phyloP scores from a whole-genome alignment of 2,113 vertebrate genomes.

The Xenopus tropicalis region UCB_Xtro_10.0 CM004444.2:4529501-4530000 shows the following conservation, averaged over 20 bases:
- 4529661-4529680: background rate
- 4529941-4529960: slow-evolving; percentile 30
- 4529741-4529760: slow-evolving; percentile 46
- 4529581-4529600: too few species aligned
- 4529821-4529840: slow-evolving; percentile 43
- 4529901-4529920: slow-evolving; percentile 16
- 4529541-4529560: too few species aligned
- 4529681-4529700: background rate
- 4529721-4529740: background rate
- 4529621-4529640: too few species aligned
- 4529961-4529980: slow-evolving; percentile 44
- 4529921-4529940: slow-evolving; percentile 20
- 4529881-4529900: slow-evolving; percentile 49
- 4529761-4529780: slow-evolving; percentile 50
- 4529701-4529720: background rate
- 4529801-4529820: slow-evolving; percentile 53
- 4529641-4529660: background rate
- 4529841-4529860: slow-evolving; percentile 38
- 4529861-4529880: slow-evolving; percentile 47
- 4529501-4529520: too few species aligned
- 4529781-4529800: slow-evolving; percentile 51
- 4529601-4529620: too few species aligned
- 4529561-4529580: too few species aligned
- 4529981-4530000: slow-evolving; percentile 11
- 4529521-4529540: too few species aligned